Evolutionary conservation across 2,888 invertebrate species (phyloP).

Genomic region (Nephrocerus scutellatus): DNA sequence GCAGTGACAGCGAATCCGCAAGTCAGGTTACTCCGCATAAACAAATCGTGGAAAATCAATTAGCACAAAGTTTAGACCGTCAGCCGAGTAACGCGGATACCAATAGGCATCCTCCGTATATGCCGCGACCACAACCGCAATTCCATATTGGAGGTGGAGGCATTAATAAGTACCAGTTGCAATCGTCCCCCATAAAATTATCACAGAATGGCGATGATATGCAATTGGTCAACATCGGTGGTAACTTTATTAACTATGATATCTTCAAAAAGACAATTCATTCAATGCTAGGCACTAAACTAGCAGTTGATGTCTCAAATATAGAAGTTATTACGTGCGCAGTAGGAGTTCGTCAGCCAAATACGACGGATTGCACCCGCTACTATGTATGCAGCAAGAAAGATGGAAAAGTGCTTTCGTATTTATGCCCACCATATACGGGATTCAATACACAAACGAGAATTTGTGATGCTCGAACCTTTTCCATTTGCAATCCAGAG

Average conservation of each 20-base stretch:
- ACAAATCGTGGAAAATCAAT: conserved; percentile 21
- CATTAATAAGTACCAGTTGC: conserved; percentile 18
- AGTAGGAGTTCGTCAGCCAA: conserved; percentile 47
- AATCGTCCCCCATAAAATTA: conserved; percentile 5
- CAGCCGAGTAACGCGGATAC: too few relatives aligned
- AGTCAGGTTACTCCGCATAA: conserved; percentile 12
- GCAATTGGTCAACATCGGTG: conserved; percentile 39
- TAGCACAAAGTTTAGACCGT: conserved; percentile 22
- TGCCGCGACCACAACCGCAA: neutral
- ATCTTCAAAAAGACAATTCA: conserved; percentile 40
- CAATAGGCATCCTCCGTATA: neutral
- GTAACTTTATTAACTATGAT: conserved; percentile 40
- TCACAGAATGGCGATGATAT: conserved; percentile 19
- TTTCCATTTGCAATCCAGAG: conserved; percentile 39
- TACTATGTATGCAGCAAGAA: conserved; percentile 50
- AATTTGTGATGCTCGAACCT: conserved; percentile 47
- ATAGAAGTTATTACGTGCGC: conserved; percentile 47
- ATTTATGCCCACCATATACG: conserved; percentile 49
- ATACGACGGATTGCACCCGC: conserved; percentile 49
- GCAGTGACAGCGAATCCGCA: too few relatives aligned
- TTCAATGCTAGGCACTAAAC: conserved; percentile 32
- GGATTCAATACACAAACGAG: conserved; percentile 48
- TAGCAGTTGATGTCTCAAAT: conserved; percentile 28
- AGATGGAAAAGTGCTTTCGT: conserved; percentile 45
- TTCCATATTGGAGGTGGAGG: neutral